phyloP scores from a whole-genome alignment of 2,888 invertebrate species.

The Steinernema carpocapsae region DNA sequence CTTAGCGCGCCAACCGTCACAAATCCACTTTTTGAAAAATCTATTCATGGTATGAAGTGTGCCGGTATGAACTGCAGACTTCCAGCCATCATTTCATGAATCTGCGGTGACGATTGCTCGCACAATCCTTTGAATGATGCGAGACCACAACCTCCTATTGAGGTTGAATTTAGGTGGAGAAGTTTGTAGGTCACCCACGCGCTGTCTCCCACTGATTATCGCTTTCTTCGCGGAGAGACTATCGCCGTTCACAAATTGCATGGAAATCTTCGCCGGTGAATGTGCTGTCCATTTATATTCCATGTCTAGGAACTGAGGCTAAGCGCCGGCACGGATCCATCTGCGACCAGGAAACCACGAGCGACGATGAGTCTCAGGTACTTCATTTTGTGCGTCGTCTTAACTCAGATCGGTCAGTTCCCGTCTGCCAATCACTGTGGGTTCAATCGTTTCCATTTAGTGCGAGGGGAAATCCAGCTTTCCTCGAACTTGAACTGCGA shows the following conservation, averaged over 20 bases:
- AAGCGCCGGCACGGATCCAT: neutral
- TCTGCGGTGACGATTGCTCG: too few species aligned
- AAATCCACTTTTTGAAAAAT: too few species aligned
- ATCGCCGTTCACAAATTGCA: conserved; percentile 13
- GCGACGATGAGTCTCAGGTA: neutral
- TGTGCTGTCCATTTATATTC: neutral
- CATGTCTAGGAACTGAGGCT: neutral
- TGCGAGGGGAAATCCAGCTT: conserved; percentile 45
- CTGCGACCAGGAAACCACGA: too few species aligned
- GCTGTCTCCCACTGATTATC: conserved; percentile 29
- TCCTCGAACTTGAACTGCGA: conserved; percentile 65
- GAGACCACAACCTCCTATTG: neutral
- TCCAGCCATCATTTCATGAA: too few species aligned
- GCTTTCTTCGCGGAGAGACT: conserved; percentile 15
- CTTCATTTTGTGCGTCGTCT: neutral
- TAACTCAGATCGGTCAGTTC: neutral
- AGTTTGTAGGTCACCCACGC: conserved; percentile 33
- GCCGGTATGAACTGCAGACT: too few species aligned
- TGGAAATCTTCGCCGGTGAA: neutral
- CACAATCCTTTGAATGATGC: too few species aligned
- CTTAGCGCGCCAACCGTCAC: too few species aligned
- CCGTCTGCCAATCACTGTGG: neutral
- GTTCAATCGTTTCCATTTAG: neutral
- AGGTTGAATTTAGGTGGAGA: conserved; percentile 31
- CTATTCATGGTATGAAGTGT: too few species aligned